Percentiles rank a stretch among this genome's conserved stretches.
These are phyloP conservation scores for Scaptodrosophila latifasciaeformis DNA, from an alignment of 2,888 invertebrate genomes.

Conservation along the genomic window DNA sequence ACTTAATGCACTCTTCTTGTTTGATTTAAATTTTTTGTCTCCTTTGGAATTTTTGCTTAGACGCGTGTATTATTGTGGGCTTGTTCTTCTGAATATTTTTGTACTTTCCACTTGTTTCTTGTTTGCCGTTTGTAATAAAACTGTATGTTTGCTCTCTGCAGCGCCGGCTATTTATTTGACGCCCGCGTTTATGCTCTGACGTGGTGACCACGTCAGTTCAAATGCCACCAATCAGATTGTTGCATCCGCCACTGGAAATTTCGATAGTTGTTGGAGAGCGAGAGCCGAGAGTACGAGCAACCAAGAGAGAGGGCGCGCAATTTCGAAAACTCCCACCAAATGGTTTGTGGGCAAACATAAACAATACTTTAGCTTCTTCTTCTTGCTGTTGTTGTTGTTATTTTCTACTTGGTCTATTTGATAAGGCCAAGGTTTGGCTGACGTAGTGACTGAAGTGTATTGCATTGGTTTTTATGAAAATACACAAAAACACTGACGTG, in stretches of 20 bases:
- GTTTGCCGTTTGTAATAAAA: conserved; percentile 68
- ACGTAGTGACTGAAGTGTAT: conserved; percentile 2
- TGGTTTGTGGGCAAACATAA: conserved; percentile 20
- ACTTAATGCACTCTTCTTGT: conserved; percentile 34
- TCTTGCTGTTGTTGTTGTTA: conserved; percentile 5
- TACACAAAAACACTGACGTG: conserved; percentile 34
- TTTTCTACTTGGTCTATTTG: conserved; percentile 5
- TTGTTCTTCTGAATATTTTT: conserved; percentile 26
- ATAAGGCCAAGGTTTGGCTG: too few relatives aligned
- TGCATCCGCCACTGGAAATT: conserved; percentile 27
- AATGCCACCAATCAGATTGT: conserved; percentile 44
- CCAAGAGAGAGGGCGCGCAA: conserved; percentile 7
- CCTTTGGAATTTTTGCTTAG: conserved; percentile 17
- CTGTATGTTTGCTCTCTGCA: conserved; percentile 63
- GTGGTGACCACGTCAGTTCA: conserved; percentile 54
- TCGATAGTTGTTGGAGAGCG: conserved; percentile 13
- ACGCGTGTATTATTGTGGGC: conserved; percentile 19
- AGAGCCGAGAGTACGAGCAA: too few relatives aligned
- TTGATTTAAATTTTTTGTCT: conserved; percentile 17
- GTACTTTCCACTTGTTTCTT: conserved; percentile 42
- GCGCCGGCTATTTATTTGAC: conserved; percentile 68
- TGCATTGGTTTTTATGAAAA: conserved; percentile 11
- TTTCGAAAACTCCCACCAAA: conserved; percentile 27
- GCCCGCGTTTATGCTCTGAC: conserved; percentile 44
- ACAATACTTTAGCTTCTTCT: too few relatives aligned